phyloP scores from a whole-genome alignment of 2,888 invertebrate genomes.

The Caenorhabditis parvicauda region DNA sequence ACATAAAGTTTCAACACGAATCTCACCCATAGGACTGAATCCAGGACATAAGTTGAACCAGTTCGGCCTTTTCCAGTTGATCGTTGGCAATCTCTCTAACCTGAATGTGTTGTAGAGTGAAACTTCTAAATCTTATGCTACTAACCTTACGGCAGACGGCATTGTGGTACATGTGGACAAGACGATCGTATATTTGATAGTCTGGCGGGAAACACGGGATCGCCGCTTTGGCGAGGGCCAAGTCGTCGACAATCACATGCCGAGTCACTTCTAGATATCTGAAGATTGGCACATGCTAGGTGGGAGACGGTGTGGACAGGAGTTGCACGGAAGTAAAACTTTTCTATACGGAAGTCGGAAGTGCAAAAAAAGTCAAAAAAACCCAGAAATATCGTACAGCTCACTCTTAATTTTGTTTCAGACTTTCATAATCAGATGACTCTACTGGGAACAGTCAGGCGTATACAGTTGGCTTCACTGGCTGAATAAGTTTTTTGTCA shows the following conservation, averaged over 20 bases:
- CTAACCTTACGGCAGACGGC: constrained; percentile 69
- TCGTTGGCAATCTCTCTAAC: constrained; percentile 82
- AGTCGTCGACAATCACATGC: constrained; percentile 51
- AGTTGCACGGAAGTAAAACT: too few relatives aligned
- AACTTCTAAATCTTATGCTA: neutral
- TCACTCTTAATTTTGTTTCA: too few relatives aligned
- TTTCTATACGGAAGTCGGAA: too few relatives aligned
- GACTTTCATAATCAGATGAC: too few relatives aligned
- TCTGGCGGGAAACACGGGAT: constrained; percentile 90
- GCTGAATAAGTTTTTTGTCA: too few relatives aligned
- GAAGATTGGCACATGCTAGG: constrained; percentile 4
- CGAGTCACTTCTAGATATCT: constrained; percentile 77
- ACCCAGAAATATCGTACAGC: too few relatives aligned
- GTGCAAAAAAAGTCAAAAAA: too few relatives aligned
- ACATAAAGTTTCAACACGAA: too few relatives aligned
- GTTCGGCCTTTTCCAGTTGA: constrained; percentile 91
- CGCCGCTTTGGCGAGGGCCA: constrained; percentile 62
- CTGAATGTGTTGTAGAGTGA: constrained; percentile 62
- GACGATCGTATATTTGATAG: constrained; percentile 86
- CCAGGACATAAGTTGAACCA: constrained; percentile 90
- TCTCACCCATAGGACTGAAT: constrained; percentile 76
- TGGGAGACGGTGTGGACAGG: too few relatives aligned
- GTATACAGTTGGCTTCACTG: too few relatives aligned
- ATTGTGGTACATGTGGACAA: constrained; percentile 88
- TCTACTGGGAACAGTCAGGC: too few relatives aligned